These are phyloP conservation scores for Galago senegalensis DNA, from an alignment of 2,797 vertebrate species.

Conservation along the genomic window DNA sequence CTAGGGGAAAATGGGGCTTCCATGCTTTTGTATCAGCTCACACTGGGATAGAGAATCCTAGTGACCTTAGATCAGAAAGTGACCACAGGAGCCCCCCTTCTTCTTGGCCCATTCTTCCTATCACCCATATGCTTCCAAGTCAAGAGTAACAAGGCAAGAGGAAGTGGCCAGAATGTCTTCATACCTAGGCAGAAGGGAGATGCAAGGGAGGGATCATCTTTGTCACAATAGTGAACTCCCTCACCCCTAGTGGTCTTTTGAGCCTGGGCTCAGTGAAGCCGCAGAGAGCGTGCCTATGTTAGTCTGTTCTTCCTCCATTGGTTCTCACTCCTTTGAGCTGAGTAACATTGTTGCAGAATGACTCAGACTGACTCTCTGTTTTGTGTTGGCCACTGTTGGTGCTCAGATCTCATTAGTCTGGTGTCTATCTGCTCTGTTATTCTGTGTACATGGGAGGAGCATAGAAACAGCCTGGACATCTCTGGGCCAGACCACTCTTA, in stretches of 20 bases:
- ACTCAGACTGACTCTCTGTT: neutral
- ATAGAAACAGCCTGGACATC: neutral
- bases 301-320: neutral
- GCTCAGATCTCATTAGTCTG: neutral
- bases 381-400: neutral
- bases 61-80: neutral
- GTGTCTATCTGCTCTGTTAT: too few species aligned
- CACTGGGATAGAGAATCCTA: neutral
- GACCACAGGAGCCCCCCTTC: neutral
- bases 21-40: neutral
- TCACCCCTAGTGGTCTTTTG: neutral
- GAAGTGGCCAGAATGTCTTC: neutral
- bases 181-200: neutral
- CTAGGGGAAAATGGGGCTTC: neutral
- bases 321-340: neutral
- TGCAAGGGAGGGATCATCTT: neutral
- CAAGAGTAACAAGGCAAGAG: neutral
- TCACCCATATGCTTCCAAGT: neutral
- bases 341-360: neutral
- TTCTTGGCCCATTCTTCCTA: neutral
- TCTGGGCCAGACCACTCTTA: neutral
- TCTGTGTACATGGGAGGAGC: neutral
- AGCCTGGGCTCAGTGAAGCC: neutral
- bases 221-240: neutral
- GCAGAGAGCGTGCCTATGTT: too few species aligned